Conservation (phyloP, 2,888 invertebrate species). For the Nebria brevicollis region DNA sequence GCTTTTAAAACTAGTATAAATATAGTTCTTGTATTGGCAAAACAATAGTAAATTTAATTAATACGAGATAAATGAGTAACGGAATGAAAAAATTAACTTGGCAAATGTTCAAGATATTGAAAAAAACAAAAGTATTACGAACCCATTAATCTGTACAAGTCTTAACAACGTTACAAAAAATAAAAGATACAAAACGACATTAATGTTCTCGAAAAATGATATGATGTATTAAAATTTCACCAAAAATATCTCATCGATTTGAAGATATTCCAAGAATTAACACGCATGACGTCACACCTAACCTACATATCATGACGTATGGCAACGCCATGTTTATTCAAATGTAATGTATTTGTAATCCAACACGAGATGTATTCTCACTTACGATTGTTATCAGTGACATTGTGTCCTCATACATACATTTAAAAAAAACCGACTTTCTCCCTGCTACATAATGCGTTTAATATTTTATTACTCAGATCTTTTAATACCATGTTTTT, state of each 20-base stretch:
- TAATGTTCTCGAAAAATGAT: neutral
- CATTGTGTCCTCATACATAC: conserved; percentile 23
- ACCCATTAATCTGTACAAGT: neutral
- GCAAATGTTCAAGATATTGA: neutral
- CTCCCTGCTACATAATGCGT: conserved; percentile 26
- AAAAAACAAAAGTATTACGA: neutral
- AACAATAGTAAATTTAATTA: neutral
- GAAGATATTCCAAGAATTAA: neutral
- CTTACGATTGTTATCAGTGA: conserved; percentile 31
- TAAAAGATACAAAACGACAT: neutral
- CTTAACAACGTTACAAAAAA: neutral
- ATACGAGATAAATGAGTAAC: neutral
- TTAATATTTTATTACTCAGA: conserved; percentile 36
- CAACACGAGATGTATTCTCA: conserved; percentile 4
- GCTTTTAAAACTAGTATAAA: neutral
- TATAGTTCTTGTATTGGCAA: neutral
- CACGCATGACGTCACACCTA: neutral
- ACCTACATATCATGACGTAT: conserved; percentile 8
- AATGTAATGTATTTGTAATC: conserved; percentile 6
- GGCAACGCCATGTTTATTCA: conserved; percentile 11
- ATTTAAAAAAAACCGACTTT: conserved; percentile 29
- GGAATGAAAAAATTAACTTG: neutral
- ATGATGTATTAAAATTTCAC: neutral
- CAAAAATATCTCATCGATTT: neutral
- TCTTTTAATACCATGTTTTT: conserved; percentile 32